Base-by-base conservation (phyloP, 1,140 invertebrate genomes). In the Drosophila mayri region DNA sequence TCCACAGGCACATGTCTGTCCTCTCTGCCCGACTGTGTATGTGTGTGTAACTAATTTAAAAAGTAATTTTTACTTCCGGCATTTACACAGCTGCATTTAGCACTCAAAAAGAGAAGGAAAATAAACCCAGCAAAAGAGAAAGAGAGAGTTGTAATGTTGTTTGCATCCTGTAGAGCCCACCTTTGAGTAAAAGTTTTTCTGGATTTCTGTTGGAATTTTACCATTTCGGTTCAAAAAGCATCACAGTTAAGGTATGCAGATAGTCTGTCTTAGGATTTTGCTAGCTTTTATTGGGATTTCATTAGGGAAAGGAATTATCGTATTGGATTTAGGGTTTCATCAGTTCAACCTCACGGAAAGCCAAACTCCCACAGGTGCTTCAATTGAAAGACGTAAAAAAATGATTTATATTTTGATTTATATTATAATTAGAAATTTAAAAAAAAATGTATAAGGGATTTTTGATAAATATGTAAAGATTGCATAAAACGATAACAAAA, bases 21-120 rank as follows among this genome's bases (percentile, higher is more conserved):
- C 9, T 28, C 6, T 3, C 25, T 5, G 25, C 3, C 0, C 20
- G n/a, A 10, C 9, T 52, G 43, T 47, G 22, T 46, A 60, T 63
- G 35, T 55, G 52, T 80, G 55, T 60, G 84, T 60, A 84, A 88
- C 84, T 88, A 90, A 88, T 88, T 88, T 88, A 88, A 90, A 88
- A 88, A 88, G 84, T 88, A 88, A 88, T 88, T 88, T 75, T 84
- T 84, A 84, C 84, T 88, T 88, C 84, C 84, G 84, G 84, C 80
- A 84, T 88, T 88, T 88, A 80, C 80, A 84, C 84, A 88, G 84
- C 85, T 88, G 85, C 73, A 88, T 67, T 81, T 64, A 78, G 64
- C 43, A 60, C 71, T 54, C 47, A 30, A 37, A 18, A 38, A 57
- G 52, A 11, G 18, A 0, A 14, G 20, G 3, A 14, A 46, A 20